Percentiles rank a stretch among this genome's conserved stretches.
Conservation (phyloP, 2,113 vertebrate species). For the Pseudorhombus dupliciocellatus region DNA sequence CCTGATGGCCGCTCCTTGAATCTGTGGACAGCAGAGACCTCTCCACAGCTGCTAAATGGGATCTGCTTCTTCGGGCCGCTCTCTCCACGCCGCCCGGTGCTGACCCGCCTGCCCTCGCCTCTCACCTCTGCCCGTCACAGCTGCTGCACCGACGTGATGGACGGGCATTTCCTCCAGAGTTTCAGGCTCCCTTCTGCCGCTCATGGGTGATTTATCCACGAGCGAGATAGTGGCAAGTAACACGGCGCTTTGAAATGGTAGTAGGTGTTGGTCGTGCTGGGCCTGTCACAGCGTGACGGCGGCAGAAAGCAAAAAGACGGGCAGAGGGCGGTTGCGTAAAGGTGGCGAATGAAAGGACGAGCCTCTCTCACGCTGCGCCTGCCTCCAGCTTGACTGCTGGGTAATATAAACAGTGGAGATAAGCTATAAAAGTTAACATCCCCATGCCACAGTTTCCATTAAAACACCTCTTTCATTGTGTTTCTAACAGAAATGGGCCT, state of each 20-base stretch:
- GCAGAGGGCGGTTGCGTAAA: constrained; percentile 6
- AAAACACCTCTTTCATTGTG: constrained; percentile 43
- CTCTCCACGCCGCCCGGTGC: constrained; percentile 28
- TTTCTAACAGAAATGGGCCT: constrained; percentile 44
- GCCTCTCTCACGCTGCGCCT: constrained; percentile 13
- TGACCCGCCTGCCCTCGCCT: constrained; percentile 53
- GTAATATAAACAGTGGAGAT: constrained; percentile 50
- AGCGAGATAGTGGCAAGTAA: constrained; percentile 13
- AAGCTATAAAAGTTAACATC: constrained; percentile 60
- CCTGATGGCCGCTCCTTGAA: constrained; percentile 40
- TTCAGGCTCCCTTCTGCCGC: background rate
- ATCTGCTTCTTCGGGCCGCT: constrained; percentile 27
- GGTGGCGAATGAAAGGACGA: constrained; percentile 10
- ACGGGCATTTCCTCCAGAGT: constrained; percentile 24
- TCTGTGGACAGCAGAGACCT: constrained; percentile 18
- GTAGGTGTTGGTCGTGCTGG: constrained; percentile 1
- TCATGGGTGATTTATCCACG: constrained; percentile 30
- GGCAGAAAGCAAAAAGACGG: constrained; percentile 1
- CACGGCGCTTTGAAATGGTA: constrained; percentile 9
- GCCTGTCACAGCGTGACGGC: constrained; percentile 8
- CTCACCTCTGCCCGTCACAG: constrained; percentile 61
- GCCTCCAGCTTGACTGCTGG: constrained; percentile 37
- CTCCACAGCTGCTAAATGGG: constrained; percentile 40
- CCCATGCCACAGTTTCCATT: constrained; percentile 48
- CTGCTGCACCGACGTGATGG: constrained; percentile 41